Percentiles rank a stretch among this genome's conserved stretches.
phyloP scores from a whole-genome alignment of 2,797 vertebrate genomes.

The Eulemur rubriventer region DNA sequence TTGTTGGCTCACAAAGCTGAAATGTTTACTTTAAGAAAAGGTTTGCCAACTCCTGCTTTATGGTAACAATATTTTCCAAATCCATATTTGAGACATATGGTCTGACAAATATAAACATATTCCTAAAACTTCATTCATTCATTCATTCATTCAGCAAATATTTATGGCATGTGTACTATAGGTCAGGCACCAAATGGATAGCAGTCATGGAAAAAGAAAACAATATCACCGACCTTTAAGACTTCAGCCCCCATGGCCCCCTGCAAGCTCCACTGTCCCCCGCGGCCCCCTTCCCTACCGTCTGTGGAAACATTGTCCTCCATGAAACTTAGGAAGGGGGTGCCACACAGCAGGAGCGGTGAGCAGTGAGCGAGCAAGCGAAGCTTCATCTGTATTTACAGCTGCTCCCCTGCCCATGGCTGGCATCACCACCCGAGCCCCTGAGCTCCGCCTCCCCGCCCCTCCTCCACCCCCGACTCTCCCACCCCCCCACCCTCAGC shows the following conservation, averaged over 20 bases:
- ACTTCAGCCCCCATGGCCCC: too few relatives aligned
- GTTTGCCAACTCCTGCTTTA: background rate
- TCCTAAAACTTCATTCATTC: background rate
- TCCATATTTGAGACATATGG: background rate
- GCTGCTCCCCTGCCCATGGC: too few relatives aligned
- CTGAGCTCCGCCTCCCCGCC: too few relatives aligned
- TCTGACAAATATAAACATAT: background rate
- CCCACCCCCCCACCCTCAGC: too few relatives aligned
- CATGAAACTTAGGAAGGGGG: too few relatives aligned
- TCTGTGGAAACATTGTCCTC: too few relatives aligned
- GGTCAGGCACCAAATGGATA: background rate
- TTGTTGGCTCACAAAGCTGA: background rate
- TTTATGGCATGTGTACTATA: background rate
- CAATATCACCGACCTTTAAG: background rate
- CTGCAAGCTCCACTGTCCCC: too few relatives aligned
- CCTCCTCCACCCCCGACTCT: too few relatives aligned
- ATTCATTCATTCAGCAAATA: background rate
- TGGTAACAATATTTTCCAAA: background rate
- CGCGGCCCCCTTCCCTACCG: accelerated
- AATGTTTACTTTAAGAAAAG: background rate
- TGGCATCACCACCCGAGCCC: too few relatives aligned
- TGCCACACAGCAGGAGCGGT: too few relatives aligned
- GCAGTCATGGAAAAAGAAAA: background rate
- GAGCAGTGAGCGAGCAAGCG: too few relatives aligned
- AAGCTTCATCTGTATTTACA: too few relatives aligned